These are phyloP conservation scores for Lasiurus borealis DNA, from an alignment of 2,113 vertebrate species.

Conservation along the genomic window DNA sequence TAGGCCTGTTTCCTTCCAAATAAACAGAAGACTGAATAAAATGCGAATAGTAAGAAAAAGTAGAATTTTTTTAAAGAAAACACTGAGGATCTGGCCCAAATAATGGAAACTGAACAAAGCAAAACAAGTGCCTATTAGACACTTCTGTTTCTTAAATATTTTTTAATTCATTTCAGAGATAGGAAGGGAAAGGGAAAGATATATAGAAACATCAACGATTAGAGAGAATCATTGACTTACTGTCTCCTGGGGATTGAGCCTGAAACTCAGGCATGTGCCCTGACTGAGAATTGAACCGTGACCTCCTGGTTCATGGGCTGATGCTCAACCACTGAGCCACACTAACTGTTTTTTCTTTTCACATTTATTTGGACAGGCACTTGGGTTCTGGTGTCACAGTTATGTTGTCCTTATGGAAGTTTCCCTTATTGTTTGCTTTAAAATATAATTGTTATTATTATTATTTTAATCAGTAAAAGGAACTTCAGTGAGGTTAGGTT, in stretches of 20 bases:
- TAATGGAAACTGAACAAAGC: not conserved
- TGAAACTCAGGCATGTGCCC: too few relatives aligned
- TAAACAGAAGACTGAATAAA: not conserved
- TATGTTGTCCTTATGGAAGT: not conserved
- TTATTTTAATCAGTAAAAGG: not conserved
- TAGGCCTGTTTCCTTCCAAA: not conserved
- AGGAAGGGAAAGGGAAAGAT: too few relatives aligned
- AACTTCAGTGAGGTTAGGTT: not conserved
- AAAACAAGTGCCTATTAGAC: not conserved
- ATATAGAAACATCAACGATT: too few relatives aligned
- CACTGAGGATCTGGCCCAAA: not conserved
- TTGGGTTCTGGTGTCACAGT: not conserved
- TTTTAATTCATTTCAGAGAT: too few relatives aligned
- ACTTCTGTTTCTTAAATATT: not conserved
- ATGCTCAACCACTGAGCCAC: too few relatives aligned
- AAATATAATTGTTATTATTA: not conserved
- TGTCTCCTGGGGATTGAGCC: too few relatives aligned
- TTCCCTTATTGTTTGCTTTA: not conserved
- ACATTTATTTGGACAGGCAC: not conserved
- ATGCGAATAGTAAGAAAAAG: not conserved
- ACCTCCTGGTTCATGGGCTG: too few relatives aligned
- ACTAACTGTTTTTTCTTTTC: too few relatives aligned
- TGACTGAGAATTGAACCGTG: too few relatives aligned
- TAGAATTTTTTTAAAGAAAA: not conserved
- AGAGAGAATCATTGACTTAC: too few relatives aligned